Base-by-base conservation (phyloP, 2,113 vertebrate genomes). In the Embiotoca jacksoni region DNA sequence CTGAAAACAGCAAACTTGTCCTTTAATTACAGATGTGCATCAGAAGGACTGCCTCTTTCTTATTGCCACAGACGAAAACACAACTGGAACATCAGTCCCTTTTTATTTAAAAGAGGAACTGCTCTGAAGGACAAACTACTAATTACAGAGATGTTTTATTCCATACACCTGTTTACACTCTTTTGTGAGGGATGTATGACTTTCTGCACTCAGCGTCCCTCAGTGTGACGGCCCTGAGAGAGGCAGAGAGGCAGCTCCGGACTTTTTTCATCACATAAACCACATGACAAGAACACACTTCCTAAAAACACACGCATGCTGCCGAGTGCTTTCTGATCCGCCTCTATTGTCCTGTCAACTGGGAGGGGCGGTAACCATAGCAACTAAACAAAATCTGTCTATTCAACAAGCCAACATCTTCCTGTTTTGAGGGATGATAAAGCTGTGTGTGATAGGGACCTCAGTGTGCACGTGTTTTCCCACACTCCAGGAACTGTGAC, bases 341-440 rank as follows among this genome's bases (percentile, higher is more conserved):
- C 23, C 23, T 23, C 70, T 70, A 62, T 83, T 82, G 81, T 86
- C 58, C 66, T 46, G 54, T 79, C 39, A 8, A 37, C 52, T 35
- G 66, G 60, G 62, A 65, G 66, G 32, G 77, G 46, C 36, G 0
- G 67, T 82, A 61, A 80, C 83, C 50, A 35, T 46, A 47, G 83
- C 32, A 68, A 84, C 87, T 46, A 36, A 13, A 35, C 66, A 10
- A 68, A 68, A 68, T 58, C 57, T 55, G 75, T 74, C 46, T 60
- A 23, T 53, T 23, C 36, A 70, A 47, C 58, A 39, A 83, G 33
- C 14, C 47, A n/a, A 5, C 58, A 54, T 64, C 85, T 91, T 92
- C 88, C 90, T 87, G 78, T 86, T 93, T 88, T 76, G n/a, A 63
- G 74, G 37, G 73, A 88, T 84, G 80, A 88, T 81, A 67, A 63